Evolutionary conservation across 2,888 invertebrate species (phyloP), one percentile per base, ranked within the genome.

Genomic region (Shargacucullia verbasci): DNA sequence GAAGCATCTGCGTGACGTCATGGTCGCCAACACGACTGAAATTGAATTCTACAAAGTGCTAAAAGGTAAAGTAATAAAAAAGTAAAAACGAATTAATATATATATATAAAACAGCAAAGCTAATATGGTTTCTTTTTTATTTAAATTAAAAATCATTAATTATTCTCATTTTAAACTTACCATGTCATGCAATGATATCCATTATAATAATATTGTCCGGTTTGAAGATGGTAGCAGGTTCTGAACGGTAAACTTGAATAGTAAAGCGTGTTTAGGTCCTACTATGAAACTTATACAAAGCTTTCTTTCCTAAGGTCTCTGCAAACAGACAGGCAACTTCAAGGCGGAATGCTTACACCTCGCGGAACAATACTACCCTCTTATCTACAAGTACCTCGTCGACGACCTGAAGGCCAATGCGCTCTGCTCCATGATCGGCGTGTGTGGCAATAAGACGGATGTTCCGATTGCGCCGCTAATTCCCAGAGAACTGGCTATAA

Each of bases 21-120:
- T 98, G 20, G 94, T 97, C 27, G 96, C 98, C 13, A 98, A 98
- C 84, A 98, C 98, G 0, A 98, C 98, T 0, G 97, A 97, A 86
- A 77, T 91, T 0, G 97, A 98, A 89, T 98, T 98, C 89, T 95
- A 97, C 85, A 93, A 95, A 79, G 96, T 98, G 0, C 83, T 98
- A 11, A 93, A 95, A 81, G 97, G 94, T 94, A 78, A 47, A 20
- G 2, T 45, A 0, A n/a, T n/a, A n/a, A n/a, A n/a, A n/a, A n/a
- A n/a, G n/a, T n/a, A n/a, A n/a, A n/a, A n/a, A n/a, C n/a, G n/a
- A n/a, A n/a, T n/a, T n/a, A n/a, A n/a, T n/a, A n/a, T n/a, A n/a
- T n/a, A n/a, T n/a, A n/a, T n/a, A n/a, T n/a, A n/a, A n/a, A n/a
- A n/a, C n/a, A n/a, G n/a, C n/a, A n/a, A n/a, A n/a, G n/a, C n/a